Base-by-base conservation (phyloP, 2,888 invertebrate species). In the Drosophila pseudotakahashii region DNA sequence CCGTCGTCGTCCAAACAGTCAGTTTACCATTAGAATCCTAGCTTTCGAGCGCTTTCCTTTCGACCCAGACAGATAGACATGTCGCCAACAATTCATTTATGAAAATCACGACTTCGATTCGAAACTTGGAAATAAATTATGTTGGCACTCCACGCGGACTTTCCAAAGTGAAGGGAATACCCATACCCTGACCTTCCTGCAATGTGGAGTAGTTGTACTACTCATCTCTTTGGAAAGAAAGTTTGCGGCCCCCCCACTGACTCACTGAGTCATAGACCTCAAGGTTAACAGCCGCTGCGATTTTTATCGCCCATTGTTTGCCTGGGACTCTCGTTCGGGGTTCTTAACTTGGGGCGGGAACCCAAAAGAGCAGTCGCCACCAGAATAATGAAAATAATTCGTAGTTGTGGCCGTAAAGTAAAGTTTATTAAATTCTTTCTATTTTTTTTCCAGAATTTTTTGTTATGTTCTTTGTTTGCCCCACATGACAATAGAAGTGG, bases 61-160 rank as follows among this genome's bases (percentile, higher is more conserved):
- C 53, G n/a, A 30, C 54, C 54, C 75, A 55, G 44, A 44, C 60
- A 41, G 52, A 10, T 41, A 14, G 68, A 82, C 76, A 79, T 87
- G 85, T 81, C 82, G 79, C 85, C 78, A 82, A 76, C 90, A 88
- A 89, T 90, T 89, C 88, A 88, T 89, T 84, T 90, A 89, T 89
- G 81, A 89, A 81, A 74, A 84, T 89, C 90, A 90, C 90, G 90
- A 84, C 86, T 89, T 89, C 70, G 87, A 86, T 82, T 81, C 73
- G 72, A 76, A 78, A 73, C 75, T 86, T 81, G 70, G 68, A 78
- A 75, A 76, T 86, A 83, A 82, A 83, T 86, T 78, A 80, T 81
- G 77, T 74, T 69, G 60, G 54, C 72, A 71, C 81, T 66, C 75
- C 69, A 68, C 44, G 16, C 13, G 55, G 45, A 83, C 88, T 84